A percentile compares a stretch with the other conserved stretches of the same genome.
Conservation (phyloP, 2,888 invertebrate species). For the Corythucha ciliata region DNA sequence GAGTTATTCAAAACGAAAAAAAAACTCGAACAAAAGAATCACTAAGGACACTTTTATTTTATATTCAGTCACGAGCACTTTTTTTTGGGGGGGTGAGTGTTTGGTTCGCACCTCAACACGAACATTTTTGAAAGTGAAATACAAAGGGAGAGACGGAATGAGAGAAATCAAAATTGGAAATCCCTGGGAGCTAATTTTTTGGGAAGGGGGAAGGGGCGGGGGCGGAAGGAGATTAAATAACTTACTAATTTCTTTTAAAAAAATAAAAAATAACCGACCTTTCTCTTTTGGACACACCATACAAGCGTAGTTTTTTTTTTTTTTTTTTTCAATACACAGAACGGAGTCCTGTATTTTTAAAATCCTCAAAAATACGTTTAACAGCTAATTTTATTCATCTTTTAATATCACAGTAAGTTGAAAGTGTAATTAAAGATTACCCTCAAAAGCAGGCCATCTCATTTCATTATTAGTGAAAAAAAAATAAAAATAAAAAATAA, state of each 20-base stretch:
- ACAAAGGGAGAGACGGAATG: conserved; percentile 6
- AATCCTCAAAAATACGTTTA: conserved; percentile 17
- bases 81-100: too few relatives aligned
- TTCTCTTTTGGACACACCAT: conserved; percentile 33
- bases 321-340: conserved; percentile 8
- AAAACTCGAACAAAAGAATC: too few relatives aligned
- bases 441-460: conserved; percentile 29
- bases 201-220: too few relatives aligned
- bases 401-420: conserved; percentile 44
- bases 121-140: conserved; percentile 10
- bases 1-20: too few relatives aligned
- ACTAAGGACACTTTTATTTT: too few relatives aligned
- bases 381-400: conserved; percentile 19
- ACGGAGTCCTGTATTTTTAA: conserved; percentile 8
- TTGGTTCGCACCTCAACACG: too few relatives aligned
- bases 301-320: conserved; percentile 35
- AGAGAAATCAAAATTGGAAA: neutral
- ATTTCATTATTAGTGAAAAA: too few relatives aligned
- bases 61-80: too few relatives aligned
- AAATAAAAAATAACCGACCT: conserved; percentile 27
- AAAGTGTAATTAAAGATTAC: conserved; percentile 37
- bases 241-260: neutral
- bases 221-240: too few relatives aligned
- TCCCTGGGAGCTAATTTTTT: neutral
- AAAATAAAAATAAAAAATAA: too few relatives aligned